phyloP scores from a whole-genome alignment of 1,140 invertebrate species.

The Brachionus koreanus region DNA sequence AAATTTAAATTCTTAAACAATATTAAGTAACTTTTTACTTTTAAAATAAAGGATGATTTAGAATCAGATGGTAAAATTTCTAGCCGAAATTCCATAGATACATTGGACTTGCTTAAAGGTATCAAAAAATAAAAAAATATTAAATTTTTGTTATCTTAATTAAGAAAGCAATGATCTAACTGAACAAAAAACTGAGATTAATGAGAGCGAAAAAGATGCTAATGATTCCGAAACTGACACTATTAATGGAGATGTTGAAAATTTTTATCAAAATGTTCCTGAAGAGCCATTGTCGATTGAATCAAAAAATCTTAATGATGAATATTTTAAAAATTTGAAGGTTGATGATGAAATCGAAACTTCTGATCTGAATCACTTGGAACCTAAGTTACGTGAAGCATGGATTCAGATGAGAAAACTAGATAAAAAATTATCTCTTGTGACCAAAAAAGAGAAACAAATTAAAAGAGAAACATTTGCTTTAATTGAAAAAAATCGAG shows the following conservation, averaged over 20 bases:
- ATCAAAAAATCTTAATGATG: conserved; percentile 1
- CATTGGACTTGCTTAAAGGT: background rate
- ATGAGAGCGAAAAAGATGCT: background rate
- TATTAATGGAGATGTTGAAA: background rate
- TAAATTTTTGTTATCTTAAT: background rate
- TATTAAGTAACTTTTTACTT: background rate
- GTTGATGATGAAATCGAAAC: conserved; percentile 10
- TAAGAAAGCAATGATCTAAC: background rate
- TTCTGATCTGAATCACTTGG: conserved; percentile 1
- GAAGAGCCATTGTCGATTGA: background rate
- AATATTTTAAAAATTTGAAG: conserved; percentile 13
- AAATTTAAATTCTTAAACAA: background rate
- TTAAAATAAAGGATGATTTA: background rate
- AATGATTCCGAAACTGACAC: conserved; percentile 3
- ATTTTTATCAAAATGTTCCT: background rate
- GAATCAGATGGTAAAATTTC: background rate
- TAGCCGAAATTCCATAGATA: background rate
- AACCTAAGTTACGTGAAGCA: conserved; percentile 30
- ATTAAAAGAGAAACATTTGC: conserved; percentile 25
- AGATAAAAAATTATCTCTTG: conserved; percentile 5
- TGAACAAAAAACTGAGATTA: background rate
- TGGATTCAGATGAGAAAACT: conserved; percentile 42
- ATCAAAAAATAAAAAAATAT: background rate
- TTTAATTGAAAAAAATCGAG: conserved; percentile 42
- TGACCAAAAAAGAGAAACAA: conserved; percentile 23